Conservation (phyloP, 30 jellyfish, hydroid and myxozoan species). For the Turritopsis rubra region DNA sequence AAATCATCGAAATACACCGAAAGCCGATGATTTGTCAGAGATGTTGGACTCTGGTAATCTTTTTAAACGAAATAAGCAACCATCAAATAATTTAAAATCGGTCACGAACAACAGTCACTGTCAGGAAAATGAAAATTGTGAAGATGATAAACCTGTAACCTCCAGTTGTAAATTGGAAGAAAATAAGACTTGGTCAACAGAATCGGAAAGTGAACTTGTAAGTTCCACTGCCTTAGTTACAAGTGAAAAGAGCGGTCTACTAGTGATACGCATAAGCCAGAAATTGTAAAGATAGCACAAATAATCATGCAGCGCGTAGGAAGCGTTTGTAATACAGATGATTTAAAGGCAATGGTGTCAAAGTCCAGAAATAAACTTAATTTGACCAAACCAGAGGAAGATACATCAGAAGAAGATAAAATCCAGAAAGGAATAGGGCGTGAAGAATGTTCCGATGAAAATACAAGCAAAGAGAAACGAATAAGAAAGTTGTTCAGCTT, state of each 20-base stretch:
- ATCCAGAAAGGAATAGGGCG: not conserved
- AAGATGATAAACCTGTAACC: not conserved
- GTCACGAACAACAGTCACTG: not conserved
- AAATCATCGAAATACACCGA: not conserved
- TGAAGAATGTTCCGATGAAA: not conserved
- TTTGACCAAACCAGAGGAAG: not conserved
- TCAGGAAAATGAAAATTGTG: not conserved
- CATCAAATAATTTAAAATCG: too few species aligned
- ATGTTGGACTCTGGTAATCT: not conserved
- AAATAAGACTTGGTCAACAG: not conserved
- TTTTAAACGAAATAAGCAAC: not conserved
- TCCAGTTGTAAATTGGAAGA: not conserved
- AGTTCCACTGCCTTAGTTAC: not conserved
- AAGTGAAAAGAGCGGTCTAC: not conserved
- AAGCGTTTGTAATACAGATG: not conserved
- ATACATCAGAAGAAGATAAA: not conserved
- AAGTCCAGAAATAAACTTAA: not conserved
- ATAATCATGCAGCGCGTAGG: not conserved
- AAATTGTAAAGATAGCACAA: not conserved
- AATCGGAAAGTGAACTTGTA: not conserved
- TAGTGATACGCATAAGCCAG: not conserved
- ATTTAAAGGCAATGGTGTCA: not conserved
- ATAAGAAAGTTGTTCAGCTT: not conserved
- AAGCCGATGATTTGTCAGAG: not conserved
- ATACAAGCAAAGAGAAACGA: not conserved